These are phyloP conservation scores for Dipodomys stephensi DNA, from an alignment of 2,113 vertebrate species.

Conservation along the genomic window DNA sequence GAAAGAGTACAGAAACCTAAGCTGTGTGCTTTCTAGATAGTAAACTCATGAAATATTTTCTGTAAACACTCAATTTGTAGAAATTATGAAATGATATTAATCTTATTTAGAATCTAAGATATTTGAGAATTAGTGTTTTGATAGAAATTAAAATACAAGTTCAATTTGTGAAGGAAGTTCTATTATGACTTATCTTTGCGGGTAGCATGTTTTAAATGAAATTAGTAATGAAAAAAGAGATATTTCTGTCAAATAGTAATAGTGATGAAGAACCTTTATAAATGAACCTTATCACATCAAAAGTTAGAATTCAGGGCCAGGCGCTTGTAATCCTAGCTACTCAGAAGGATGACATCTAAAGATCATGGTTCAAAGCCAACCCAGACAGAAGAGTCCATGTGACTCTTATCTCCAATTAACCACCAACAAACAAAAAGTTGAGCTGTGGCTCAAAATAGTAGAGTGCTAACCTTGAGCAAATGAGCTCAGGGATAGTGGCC, in stretches of 20 bases:
- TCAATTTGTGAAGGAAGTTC: constrained; percentile 7
- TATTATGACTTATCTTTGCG: background rate
- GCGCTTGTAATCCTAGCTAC: too few species aligned
- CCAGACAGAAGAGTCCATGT: too few species aligned
- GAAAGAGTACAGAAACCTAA: background rate
- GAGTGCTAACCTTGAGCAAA: too few species aligned
- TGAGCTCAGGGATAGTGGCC: too few species aligned
- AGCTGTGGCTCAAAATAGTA: too few species aligned
- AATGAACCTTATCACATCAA: constrained; percentile 1
- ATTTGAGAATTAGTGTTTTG: background rate
- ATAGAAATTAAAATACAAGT: constrained; percentile 8
- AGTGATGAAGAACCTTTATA: background rate
- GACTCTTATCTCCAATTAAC: too few species aligned
- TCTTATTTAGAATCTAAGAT: background rate
- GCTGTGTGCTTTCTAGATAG: background rate
- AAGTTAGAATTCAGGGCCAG: background rate
- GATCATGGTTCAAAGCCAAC: too few species aligned
- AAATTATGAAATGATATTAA: background rate
- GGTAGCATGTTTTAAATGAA: constrained; percentile 6
- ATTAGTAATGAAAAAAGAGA: background rate
- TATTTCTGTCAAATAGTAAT: constrained; percentile 24
- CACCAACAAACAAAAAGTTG: too few species aligned
- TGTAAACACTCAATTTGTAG: background rate
- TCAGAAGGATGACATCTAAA: too few species aligned
- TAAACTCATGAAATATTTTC: background rate